Evolutionary conservation across 2,888 invertebrate genomes (phyloP), one percentile per base, ranked within the genome.

Genomic region (Stegophylla sp.): DNA sequence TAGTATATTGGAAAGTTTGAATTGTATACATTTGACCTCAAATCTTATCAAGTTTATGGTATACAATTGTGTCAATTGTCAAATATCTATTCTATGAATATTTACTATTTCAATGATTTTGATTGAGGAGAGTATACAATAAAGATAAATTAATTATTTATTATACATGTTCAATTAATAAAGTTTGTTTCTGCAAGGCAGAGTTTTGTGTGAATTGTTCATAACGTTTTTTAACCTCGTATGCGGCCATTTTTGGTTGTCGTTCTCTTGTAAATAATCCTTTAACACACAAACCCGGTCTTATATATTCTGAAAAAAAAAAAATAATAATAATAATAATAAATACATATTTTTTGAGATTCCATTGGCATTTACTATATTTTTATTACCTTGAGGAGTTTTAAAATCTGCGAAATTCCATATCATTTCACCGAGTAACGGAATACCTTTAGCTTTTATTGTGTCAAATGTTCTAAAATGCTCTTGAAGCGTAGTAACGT

Each of bases 331-430:
- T 34, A 34, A 34, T n/a, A n/a, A 15, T 1, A 41, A 41, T 61
- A 7, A 61, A 15, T n/a, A 67, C 3, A 53, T 34, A 45, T 20
- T 3, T 59, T 26, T 51, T n/a, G n/a, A n/a, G 7, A 28, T 41
- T 23, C 1, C 20, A 67, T n/a, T 20, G 23, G 20, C n/a, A 81
- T 15, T 41, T 41, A 17, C 1, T 79, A 20, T 64, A 41, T 20
- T 26, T 34, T 53, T 48, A 79, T 83, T 84, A 88, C 89, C 87
- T 87, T 89, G 89, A 71, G 87, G 87, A 1, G 91, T 91, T 87
- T 89, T 88, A 84, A 91, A 91, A 85, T 91, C 91, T 4, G 90
- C 90, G 86, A 91, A 91, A 85, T 91, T 91, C 91, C 91, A 91
- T 51, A 90, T 88, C 89, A 91, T 89, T 86, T 91, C 91, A 0